These are phyloP conservation scores for Yoshiicerus persimilis DNA, from an alignment of 1,140 invertebrate species.

Conservation along the genomic window DNA sequence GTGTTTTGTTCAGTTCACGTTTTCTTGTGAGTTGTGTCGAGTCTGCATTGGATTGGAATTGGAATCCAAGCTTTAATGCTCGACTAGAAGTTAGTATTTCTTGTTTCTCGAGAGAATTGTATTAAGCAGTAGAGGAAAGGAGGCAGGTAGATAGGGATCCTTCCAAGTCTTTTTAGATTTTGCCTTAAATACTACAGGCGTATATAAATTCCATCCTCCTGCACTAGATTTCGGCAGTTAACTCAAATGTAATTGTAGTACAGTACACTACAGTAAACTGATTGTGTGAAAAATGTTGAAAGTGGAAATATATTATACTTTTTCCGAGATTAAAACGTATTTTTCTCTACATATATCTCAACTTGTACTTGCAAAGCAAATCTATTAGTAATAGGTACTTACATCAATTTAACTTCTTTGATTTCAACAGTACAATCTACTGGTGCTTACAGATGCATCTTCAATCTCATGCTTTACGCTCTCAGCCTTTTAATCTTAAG, in stretches of 20 bases:
- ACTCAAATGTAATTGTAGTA: neutral
- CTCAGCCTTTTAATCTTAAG: neutral
- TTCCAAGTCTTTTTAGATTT: neutral
- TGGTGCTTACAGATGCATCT: neutral
- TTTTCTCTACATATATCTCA: neutral
- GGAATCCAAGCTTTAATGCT: neutral
- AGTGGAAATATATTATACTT: neutral
- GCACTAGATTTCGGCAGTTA: neutral
- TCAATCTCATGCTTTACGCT: constrained; percentile 28
- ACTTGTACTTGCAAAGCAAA: too few species aligned
- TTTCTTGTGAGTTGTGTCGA: neutral
- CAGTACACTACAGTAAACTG: neutral
- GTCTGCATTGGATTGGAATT: neutral
- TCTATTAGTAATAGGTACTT: neutral
- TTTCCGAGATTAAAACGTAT: too few species aligned
- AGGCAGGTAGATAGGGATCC: neutral
- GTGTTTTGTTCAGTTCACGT: neutral
- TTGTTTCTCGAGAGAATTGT: neutral
- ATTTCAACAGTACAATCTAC: neutral
- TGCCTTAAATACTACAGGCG: neutral
- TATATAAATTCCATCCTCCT: neutral
- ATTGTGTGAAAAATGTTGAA: neutral
- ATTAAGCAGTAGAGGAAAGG: neutral
- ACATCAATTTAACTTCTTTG: neutral
- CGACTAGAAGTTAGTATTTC: neutral